phyloP scores from a whole-genome alignment of 2,797 vertebrate genomes.

The Salmo trutta region DNA sequence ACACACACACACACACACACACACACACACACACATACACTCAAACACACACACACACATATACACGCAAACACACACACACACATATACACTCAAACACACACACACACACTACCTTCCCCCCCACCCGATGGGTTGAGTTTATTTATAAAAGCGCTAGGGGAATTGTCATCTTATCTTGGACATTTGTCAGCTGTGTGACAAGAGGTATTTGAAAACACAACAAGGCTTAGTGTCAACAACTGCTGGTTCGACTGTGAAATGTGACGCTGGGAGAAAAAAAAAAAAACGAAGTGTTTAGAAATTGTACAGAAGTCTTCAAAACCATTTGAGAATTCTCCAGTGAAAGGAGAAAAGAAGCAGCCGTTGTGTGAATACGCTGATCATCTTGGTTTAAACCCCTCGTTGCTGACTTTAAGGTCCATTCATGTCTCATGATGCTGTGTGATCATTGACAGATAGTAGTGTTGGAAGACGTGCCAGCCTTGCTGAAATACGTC shows the following conservation, averaged over 20 bases:
- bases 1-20: slow-evolving; percentile 5
- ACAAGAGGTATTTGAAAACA: slow-evolving; percentile 79
- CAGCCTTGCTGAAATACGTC: slow-evolving; percentile 29
- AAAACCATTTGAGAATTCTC: not conserved
- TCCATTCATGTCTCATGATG: slow-evolving; percentile 11
- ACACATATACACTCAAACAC: not conserved
- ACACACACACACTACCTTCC: slow-evolving; percentile 22
- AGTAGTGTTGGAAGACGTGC: slow-evolving; percentile 30
- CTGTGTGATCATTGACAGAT: slow-evolving; percentile 47
- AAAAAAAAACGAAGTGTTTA: slow-evolving; percentile 1
- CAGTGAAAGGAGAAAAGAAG: not conserved
- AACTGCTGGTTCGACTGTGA: slow-evolving; percentile 55
- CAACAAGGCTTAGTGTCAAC: slow-evolving; percentile 74
- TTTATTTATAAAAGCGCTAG: slow-evolving; percentile 79
- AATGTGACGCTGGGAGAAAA: slow-evolving; percentile 37
- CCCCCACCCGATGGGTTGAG: slow-evolving; percentile 51
- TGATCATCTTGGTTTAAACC: slow-evolving; percentile 31
- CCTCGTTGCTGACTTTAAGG: slow-evolving; percentile 29
- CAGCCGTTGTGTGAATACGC: not conserved
- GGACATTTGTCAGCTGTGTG: slow-evolving; percentile 74
- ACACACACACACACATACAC: not conserved
- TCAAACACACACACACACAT: not conserved
- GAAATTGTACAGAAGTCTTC: slow-evolving; percentile 8
- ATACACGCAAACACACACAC: not conserved
- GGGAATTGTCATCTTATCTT: slow-evolving; percentile 82